Evolutionary conservation across 2,797 vertebrate genomes (phyloP).

Genomic region (Prunella strophiata): DNA sequence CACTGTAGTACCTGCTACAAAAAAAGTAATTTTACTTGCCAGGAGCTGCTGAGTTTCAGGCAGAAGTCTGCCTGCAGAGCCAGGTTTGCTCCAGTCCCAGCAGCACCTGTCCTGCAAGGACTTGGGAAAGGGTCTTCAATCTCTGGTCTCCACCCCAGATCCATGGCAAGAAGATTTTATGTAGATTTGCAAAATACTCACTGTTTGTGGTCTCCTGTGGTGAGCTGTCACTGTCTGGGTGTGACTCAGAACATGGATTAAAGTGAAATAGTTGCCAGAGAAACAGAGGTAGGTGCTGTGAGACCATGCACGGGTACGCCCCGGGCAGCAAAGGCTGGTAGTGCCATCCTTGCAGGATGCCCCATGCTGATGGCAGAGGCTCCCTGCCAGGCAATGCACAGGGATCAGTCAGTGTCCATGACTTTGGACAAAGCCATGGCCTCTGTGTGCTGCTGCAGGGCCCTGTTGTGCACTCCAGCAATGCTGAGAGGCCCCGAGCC

Average conservation of each 20-base stretch:
- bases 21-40: background rate
- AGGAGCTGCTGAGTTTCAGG: background rate
- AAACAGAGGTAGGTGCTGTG: background rate
- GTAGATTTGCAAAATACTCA: slow-evolving; percentile 21
- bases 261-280: background rate
- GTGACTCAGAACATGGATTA: background rate
- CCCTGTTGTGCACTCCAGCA: background rate
- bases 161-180: background rate
- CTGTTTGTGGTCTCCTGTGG: background rate
- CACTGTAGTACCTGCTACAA: background rate
- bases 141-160: fast-evolving
- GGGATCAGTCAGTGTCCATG: background rate
- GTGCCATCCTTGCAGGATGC: slow-evolving; percentile 18
- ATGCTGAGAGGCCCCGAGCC: background rate
- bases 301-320: background rate
- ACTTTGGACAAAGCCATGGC: background rate
- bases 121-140: background rate
- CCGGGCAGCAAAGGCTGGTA: background rate
- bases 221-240: background rate
- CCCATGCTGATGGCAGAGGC: background rate
- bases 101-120: background rate
- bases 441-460: fast-evolving
- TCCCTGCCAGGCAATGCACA: background rate
- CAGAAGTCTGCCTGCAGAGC: background rate
- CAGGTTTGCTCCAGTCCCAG: background rate